Evolutionary conservation across 1,140 invertebrate genomes (phyloP).

Genomic region (Metaphire vulgaris): DNA sequence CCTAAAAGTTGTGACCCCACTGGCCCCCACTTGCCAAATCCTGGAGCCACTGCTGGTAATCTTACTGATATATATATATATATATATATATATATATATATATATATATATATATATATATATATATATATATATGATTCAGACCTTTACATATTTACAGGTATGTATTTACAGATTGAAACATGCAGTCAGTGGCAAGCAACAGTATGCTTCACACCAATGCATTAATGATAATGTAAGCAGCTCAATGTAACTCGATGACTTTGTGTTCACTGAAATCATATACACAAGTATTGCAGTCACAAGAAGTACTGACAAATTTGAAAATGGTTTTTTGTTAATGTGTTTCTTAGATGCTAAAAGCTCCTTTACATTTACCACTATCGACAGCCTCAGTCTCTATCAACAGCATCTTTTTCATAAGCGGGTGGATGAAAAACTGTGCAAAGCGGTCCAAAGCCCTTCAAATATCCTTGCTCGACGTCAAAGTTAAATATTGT

Average conservation of each 20-base stretch:
- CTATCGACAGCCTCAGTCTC: constrained; percentile 48
- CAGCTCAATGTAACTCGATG: constrained; percentile 16
- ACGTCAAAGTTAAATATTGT: constrained; percentile 74
- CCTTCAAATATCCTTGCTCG: constrained; percentile 66
- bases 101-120: too few relatives aligned
- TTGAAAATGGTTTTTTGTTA: too few relatives aligned
- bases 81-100: too few relatives aligned
- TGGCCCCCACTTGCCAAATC: too few relatives aligned
- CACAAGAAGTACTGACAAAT: neutral
- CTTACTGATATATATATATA: too few relatives aligned
- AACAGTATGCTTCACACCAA: neutral
- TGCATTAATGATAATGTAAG: neutral
- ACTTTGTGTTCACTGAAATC: neutral
- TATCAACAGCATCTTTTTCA: constrained; percentile 43
- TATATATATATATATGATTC: too few relatives aligned
- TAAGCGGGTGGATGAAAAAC: constrained; percentile 45
- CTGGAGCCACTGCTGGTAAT: too few relatives aligned
- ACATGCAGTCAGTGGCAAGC: too few relatives aligned
- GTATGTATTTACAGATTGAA: too few relatives aligned
- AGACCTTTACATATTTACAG: too few relatives aligned
- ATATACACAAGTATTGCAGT: neutral
- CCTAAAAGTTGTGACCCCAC: too few relatives aligned
- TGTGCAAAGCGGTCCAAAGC: constrained; percentile 62
- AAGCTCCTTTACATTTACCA: constrained; percentile 50
- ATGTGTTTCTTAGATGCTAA: neutral